Conservation (phyloP, 2,797 vertebrate species). For the Melanotaenia parkinsoni region DNA sequence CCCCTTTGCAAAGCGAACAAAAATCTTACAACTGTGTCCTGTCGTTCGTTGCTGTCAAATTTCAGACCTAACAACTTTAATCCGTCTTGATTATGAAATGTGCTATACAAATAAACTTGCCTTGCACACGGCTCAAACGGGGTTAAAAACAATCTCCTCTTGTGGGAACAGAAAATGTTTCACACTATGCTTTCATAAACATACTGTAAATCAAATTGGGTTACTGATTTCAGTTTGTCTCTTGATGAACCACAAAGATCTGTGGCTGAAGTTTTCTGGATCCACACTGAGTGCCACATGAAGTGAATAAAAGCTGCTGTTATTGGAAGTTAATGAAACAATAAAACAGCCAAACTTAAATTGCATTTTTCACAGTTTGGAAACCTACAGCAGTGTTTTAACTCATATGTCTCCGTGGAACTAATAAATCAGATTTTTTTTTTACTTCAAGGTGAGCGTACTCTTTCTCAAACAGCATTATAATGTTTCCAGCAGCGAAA, state of each 20-base stretch:
- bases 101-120: too few species aligned
- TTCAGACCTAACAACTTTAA: too few species aligned
- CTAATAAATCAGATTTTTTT: conserved; percentile 32
- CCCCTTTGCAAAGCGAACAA: too few species aligned
- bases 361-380: conserved; percentile 36
- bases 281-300: too few species aligned
- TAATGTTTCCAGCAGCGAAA: conserved; percentile 2
- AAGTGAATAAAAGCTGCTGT: conserved; percentile 13
- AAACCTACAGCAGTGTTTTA: conserved; percentile 23
- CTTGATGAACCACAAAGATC: neutral
- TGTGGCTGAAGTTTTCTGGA: neutral
- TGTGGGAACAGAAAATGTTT: conserved; percentile 14
- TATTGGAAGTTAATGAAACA: conserved; percentile 73
- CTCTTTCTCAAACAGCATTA: neutral
- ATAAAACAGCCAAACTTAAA: conserved; percentile 46
- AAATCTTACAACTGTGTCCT: too few species aligned
- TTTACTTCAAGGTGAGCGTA: neutral
- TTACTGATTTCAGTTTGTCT: conserved; percentile 9
- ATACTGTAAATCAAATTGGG: neutral
- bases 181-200: conserved; percentile 19
- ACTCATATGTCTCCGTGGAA: conserved; percentile 30
- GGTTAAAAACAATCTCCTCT: conserved; percentile 4
- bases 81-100: too few species aligned
- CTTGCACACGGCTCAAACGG: too few species aligned
- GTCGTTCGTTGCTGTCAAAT: too few species aligned